phyloP scores from a whole-genome alignment of 2,797 vertebrate genomes.

The Cyclura pinguis region DNA sequence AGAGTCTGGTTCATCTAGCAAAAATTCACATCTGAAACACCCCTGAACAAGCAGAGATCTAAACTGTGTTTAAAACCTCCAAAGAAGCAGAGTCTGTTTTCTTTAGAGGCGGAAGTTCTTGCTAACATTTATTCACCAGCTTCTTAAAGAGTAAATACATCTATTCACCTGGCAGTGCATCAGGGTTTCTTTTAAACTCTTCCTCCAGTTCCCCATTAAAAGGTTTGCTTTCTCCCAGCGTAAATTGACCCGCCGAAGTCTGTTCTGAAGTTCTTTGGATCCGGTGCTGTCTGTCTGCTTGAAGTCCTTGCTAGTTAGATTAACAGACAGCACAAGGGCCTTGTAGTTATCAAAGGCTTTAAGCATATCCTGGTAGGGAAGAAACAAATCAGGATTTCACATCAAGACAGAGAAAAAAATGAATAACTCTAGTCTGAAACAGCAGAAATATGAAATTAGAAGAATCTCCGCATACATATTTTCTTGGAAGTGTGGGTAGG shows the following conservation, averaged over 20 bases:
- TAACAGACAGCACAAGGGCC: slow-evolving; percentile 86
- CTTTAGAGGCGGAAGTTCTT: no score
- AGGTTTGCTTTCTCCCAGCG: slow-evolving; percentile 85
- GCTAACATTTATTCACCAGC: no score
- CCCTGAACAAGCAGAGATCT: no score
- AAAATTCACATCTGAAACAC: no score
- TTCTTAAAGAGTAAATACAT: background rate
- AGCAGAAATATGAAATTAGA: background rate
- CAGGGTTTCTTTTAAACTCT: slow-evolving; percentile 81
- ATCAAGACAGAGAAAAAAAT: background rate
- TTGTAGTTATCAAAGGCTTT: slow-evolving; percentile 89
- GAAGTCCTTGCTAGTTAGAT: slow-evolving; percentile 83
- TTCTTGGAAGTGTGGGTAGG: background rate
- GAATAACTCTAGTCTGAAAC: background rate
- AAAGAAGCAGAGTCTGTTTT: no score
- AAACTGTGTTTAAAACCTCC: no score
- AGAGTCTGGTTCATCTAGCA: no score
- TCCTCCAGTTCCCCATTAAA: slow-evolving; percentile 85
- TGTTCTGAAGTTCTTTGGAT: slow-evolving; percentile 82
- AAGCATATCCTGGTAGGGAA: slow-evolving; percentile 85
- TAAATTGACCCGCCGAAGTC: slow-evolving; percentile 84
- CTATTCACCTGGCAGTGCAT: slow-evolving; percentile 88
- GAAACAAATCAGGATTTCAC: slow-evolving; percentile 29
- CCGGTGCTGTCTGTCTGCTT: slow-evolving; percentile 78
- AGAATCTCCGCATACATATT: background rate